Evolutionary conservation across 2,113 vertebrate species (phyloP).

Genomic region (Hypanus sabinus): DNA sequence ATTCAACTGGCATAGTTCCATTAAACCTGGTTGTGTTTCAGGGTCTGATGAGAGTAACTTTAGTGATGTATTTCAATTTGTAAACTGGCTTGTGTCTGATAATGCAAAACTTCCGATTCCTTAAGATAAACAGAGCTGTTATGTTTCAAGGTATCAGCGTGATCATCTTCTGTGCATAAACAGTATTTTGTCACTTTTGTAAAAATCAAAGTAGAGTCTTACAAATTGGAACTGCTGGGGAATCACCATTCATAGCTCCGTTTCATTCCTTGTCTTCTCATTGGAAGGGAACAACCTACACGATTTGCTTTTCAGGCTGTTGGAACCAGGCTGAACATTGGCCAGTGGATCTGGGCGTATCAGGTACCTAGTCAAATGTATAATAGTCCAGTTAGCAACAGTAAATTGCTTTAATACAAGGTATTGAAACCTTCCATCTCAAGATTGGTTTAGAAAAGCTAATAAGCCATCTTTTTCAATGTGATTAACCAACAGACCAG

Average conservation of each 20-base stretch:
- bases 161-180: not conserved
- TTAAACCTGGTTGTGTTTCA: not conserved
- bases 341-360: slow-evolving; percentile 88
- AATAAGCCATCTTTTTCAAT: not conserved
- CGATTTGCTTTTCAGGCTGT: slow-evolving; percentile 56
- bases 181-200: not conserved
- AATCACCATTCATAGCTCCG: slow-evolving; percentile 55
- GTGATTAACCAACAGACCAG: not conserved
- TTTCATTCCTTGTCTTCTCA: slow-evolving; percentile 72
- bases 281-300: slow-evolving; percentile 64
- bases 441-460: not conserved
- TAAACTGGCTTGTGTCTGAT: not conserved
- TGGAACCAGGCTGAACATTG: slow-evolving; percentile 71
- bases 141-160: not conserved
- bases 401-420: not conserved
- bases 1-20: not conserved
- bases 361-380: slow-evolving; percentile 66
- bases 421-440: not conserved
- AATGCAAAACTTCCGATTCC: not conserved
- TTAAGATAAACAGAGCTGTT: not conserved
- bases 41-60: not conserved
- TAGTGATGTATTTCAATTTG: not conserved
- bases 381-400: not conserved
- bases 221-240: not conserved
- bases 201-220: not conserved